phyloP scores from a whole-genome alignment of 2,888 invertebrate species.

The Mycalesis mineus region DNA sequence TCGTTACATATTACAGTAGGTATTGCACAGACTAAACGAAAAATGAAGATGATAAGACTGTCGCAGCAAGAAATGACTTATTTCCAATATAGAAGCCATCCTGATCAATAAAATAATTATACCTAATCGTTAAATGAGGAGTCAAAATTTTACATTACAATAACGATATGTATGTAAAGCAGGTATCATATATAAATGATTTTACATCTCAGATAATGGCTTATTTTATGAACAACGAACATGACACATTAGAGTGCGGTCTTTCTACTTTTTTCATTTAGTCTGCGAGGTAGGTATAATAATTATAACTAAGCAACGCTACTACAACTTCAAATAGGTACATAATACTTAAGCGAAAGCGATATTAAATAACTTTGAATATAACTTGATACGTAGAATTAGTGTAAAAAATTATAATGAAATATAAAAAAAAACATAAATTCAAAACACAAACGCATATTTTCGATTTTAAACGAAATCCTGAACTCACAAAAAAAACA shows the following conservation, averaged over 20 bases:
- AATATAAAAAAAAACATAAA: not conserved
- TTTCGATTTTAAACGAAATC: slow-evolving; percentile 22
- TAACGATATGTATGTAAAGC: no score
- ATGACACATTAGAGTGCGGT: no score
- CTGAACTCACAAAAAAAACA: not conserved
- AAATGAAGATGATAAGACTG: not conserved
- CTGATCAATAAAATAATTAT: no score
- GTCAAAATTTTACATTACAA: no score
- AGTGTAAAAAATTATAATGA: not conserved
- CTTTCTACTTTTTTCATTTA: not conserved
- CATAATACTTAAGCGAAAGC: slow-evolving; percentile 19
- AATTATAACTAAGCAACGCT: slow-evolving; percentile 1
- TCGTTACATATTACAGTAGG: slow-evolving; percentile 17
- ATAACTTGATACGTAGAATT: not conserved
- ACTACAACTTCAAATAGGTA: slow-evolving; percentile 11
- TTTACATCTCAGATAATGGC: not conserved
- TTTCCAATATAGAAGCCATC: no score
- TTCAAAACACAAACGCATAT: slow-evolving; percentile 33
- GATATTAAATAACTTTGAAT: slow-evolving; percentile 13
- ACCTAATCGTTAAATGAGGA: no score
- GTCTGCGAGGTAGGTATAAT: not conserved
- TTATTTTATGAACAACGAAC: not conserved
- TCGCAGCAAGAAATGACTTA: no score
- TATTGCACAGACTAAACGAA: not conserved
- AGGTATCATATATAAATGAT: no score